Evolutionary conservation across 1,140 invertebrate species (phyloP).

Genomic region (Lordiphosa mommai): DNA sequence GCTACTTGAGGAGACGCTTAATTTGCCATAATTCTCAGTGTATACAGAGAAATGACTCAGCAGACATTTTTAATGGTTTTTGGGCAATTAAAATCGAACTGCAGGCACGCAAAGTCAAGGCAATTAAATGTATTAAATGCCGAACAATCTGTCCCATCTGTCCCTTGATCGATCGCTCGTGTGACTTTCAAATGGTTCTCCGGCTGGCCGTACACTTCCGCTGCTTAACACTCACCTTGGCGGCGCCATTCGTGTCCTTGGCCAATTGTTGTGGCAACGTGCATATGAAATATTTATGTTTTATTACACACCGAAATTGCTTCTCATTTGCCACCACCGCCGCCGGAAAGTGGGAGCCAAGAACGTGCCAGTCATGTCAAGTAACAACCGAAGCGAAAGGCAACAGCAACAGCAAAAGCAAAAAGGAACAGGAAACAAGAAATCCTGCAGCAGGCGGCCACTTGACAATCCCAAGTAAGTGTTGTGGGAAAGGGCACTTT

Average conservation of each 20-base stretch:
- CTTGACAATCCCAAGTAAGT: neutral
- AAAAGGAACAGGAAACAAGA: neutral
- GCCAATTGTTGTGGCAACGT: neutral
- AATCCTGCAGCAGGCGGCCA: neutral
- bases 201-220: too few relatives aligned
- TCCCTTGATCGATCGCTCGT: too few relatives aligned
- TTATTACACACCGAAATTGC: conserved; percentile 9
- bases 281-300: conserved; percentile 11
- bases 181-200: too few relatives aligned
- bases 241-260: neutral
- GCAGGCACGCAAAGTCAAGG: too few relatives aligned
- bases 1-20: neutral
- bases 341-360: neutral
- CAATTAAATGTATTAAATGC: too few relatives aligned
- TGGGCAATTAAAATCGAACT: too few relatives aligned
- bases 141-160: too few relatives aligned
- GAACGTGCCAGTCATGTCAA: conserved; percentile 7
- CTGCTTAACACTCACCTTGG: neutral
- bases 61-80: too few relatives aligned
- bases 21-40: too few relatives aligned
- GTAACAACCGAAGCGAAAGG: too few relatives aligned
- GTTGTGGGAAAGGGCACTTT: neutral
- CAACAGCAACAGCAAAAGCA: too few relatives aligned
- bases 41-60: too few relatives aligned
- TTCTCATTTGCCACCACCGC: neutral